Evolutionary conservation across 1,140 invertebrate species (phyloP).

Genomic region (Rhagoletis zephyria): DNA sequence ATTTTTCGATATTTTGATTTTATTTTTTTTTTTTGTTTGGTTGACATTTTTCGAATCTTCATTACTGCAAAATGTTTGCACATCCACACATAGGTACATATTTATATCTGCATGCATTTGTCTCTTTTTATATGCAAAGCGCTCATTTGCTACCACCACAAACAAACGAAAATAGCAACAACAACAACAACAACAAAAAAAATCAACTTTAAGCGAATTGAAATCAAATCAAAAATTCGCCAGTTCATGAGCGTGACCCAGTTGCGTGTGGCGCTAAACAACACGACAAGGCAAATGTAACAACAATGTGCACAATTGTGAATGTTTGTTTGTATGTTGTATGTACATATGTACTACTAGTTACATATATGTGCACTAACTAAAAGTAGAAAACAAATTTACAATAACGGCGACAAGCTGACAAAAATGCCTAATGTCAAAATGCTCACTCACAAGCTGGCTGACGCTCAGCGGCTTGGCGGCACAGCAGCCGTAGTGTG

Average conservation of each 20-base stretch:
- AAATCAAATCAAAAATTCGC: constrained; percentile 40
- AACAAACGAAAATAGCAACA: not conserved
- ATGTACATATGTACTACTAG: not conserved
- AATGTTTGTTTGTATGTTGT: not conserved
- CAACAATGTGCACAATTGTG: not conserved
- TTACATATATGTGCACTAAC: not conserved
- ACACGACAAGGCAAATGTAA: not conserved
- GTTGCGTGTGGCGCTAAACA: constrained; percentile 39
- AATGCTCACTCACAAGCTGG: not conserved
- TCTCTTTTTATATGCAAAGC: not conserved
- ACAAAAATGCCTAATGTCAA: not conserved
- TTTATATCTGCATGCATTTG: not conserved
- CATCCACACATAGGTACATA: no score
- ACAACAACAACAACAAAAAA: not conserved
- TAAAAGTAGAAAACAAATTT: not conserved
- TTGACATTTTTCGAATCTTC: not conserved
- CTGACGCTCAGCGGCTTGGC: no score
- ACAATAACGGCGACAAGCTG: not conserved
- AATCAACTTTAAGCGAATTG: not conserved
- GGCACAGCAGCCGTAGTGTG: not conserved
- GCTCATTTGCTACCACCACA: not conserved
- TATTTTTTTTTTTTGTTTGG: not conserved
- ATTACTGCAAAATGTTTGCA: not conserved
- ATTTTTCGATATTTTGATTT: not conserved
- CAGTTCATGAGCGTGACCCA: constrained; percentile 49